Evolutionary conservation across 2,888 invertebrate species (phyloP), one percentile per base, ranked within the genome.

Genomic region (Drosophila longiperda): DNA sequence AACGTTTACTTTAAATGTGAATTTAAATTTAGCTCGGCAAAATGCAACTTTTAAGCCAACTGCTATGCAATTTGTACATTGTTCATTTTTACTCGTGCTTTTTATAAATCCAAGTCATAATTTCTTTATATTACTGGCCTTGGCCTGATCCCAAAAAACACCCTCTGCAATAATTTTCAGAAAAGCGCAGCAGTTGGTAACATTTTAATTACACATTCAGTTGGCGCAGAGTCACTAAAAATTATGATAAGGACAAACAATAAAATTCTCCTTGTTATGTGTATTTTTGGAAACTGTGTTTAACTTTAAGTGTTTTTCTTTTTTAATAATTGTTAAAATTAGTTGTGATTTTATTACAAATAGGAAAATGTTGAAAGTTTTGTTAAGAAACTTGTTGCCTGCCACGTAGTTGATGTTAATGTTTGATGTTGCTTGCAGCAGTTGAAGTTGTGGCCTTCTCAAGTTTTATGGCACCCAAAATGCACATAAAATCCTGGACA

Each of bases 391-490:
- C 12, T 52, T 59, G 42, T 34, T 53, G 23, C 45, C 17, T 33
- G 45, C 26, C 26, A 32, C 36, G 80, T 50, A 83, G 64, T 60
- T 67, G 57, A 65, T 57, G 69, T 75, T 64, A 88, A 82, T 82
- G 77, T 77, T 83, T 77, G 70, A 82, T 80, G 36, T 58, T 55
- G 4, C 32, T 23, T 53, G 60, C 48, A 62, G 68, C 36, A 36
- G 68, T 49, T 54, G 17, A 50, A 61, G 54, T 68, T 62, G 8
- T 67, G 49, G 71, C 57, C 58, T 42, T 66, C 75, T 63, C 59
- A 57, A 71, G 69, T 87, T 85, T 89, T 73, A 85, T 85, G 84
- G 76, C 57, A 75, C 84, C 84, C 84, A 9, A 58, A 84, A 69
- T 76, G 76, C 67, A 72, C 85, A 85, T 89, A 79, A 85, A 89